These are phyloP conservation scores for Rhagoletis zephyria DNA, from an alignment of 1,140 invertebrate species.

Conservation along the genomic window DNA sequence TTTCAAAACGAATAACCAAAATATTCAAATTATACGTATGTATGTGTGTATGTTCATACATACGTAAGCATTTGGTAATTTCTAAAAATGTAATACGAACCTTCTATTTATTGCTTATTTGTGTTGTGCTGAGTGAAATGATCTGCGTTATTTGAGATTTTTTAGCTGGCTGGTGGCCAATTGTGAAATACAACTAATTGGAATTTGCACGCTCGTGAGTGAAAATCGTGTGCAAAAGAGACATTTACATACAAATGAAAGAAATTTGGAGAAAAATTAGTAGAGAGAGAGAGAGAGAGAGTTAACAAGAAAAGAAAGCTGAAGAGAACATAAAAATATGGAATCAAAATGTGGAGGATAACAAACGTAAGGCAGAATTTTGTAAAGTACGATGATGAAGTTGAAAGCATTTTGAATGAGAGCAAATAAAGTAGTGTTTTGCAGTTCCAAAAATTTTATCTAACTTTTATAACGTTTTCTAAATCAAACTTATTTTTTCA, in stretches of 20 bases:
- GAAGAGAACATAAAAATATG: neutral
- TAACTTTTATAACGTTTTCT: no score
- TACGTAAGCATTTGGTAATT: slow-evolving; percentile 35
- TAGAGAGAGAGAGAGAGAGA: neutral
- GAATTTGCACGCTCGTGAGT: slow-evolving; percentile 19
- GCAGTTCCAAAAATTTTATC: no score
- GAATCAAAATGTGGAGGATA: neutral
- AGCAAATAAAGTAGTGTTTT: neutral
- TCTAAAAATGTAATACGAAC: slow-evolving; percentile 49
- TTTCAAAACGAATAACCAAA: neutral
- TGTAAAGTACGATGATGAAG: neutral
- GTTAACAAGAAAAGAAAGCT: neutral
- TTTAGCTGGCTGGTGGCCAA: slow-evolving; percentile 12
- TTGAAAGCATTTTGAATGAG: neutral
- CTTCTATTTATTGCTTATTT: slow-evolving; percentile 47
- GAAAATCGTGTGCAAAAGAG: neutral
- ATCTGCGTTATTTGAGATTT: slow-evolving; percentile 48
- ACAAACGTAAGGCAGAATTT: neutral
- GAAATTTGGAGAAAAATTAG: neutral
- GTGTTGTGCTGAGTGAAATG: slow-evolving; percentile 37
- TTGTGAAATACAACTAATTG: slow-evolving; percentile 6
- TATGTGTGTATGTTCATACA: neutral
- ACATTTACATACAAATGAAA: no score
- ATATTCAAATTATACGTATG: slow-evolving; percentile 21
- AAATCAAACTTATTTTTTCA: no score